phyloP scores from a whole-genome alignment of 1,140 invertebrate genomes.

The Aphelenchoides avenae region DNA sequence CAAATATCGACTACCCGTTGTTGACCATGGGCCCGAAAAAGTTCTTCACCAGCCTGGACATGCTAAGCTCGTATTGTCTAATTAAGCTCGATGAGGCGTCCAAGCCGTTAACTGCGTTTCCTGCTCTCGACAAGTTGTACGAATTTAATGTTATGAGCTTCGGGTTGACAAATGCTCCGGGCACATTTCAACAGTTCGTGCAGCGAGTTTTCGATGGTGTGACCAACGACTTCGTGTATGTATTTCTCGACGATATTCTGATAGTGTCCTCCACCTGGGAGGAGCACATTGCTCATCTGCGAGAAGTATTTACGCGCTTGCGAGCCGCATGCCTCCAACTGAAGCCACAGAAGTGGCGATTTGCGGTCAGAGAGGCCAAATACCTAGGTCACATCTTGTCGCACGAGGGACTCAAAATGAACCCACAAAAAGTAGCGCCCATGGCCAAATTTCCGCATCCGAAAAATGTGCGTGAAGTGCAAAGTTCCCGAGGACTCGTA shows the following conservation, averaged over 20 bases:
- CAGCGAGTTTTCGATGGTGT: constrained; percentile 56
- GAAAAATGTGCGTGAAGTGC: not conserved
- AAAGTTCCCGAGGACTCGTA: constrained; percentile 19
- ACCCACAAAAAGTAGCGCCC: constrained; percentile 18
- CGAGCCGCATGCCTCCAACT: constrained; percentile 42
- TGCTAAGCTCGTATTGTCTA: constrained; percentile 37
- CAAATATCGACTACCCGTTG: constrained; percentile 62
- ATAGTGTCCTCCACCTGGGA: constrained; percentile 36
- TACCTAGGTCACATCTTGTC: constrained; percentile 32
- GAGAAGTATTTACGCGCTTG: constrained; percentile 41
- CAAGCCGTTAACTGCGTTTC: constrained; percentile 36
- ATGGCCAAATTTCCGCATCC: constrained; percentile 14
- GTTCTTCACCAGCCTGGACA: constrained; percentile 59
- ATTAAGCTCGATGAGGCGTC: constrained; percentile 21
- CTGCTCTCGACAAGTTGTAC: constrained; percentile 51
- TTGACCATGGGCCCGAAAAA: constrained; percentile 46
- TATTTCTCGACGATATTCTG: constrained; percentile 64
- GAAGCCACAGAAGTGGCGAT: constrained; percentile 46
- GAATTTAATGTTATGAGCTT: constrained; percentile 62
- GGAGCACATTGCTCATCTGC: constrained; percentile 49
- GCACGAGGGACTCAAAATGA: constrained; percentile 23
- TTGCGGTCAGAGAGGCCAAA: constrained; percentile 32
- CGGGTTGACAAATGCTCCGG: constrained; percentile 60
- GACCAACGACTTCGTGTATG: constrained; percentile 35
- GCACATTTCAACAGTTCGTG: constrained; percentile 64